Base-by-base conservation (phyloP, 1,140 invertebrate genomes). In the Papilio glaucus region DNA sequence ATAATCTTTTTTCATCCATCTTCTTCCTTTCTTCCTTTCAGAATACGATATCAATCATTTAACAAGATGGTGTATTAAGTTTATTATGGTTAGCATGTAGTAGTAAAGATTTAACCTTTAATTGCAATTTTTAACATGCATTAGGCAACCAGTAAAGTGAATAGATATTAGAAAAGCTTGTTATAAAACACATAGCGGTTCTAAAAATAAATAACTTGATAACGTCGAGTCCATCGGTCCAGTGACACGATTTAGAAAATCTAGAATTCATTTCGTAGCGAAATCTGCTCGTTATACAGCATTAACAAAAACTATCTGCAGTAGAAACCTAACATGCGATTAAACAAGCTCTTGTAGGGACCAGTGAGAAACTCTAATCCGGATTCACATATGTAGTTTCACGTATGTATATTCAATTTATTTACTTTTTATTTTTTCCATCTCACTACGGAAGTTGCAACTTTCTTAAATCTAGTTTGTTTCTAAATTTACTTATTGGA, bases 241-340 rank as follows among this genome's bases (percentile, higher is more conserved):
- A 24, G 67, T 69, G 42, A 49, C 67, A 69, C 24, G 24, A 69
- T 69, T 68, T 33, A 29, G 62, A 38, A 68, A 68, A 49, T 53
- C 67, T 53, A 15, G 42, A 69, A 53, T 69, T 69, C 0, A 69
- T 69, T 69, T 69, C 67, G 42, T 49, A 69, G 41, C 41, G 67
- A 69, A 49, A 45, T 21, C 24, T 9, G 26, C 24, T 69, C 60
- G 60, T 69, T 69, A 49, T 69, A 29, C 45, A 69, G 37, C 67
- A 33, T 49, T 33, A 18, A 69, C 26, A 53, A 69, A 69, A 68
- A 65, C 37, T 33, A 33, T 6, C 49, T 12, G 8, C n/a, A 61
- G 37, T 65, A 15, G 62, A 38, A 38, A 37, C 9, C 24, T n/a
- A 33, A 61, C 21, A 18, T 18, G 21, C 13, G 10, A 13, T 37